A percentile compares a stretch with the other conserved stretches of the same genome.
Conservation (phyloP, 23 tunicate genomes). For the Trididemnum miniatum region DNA sequence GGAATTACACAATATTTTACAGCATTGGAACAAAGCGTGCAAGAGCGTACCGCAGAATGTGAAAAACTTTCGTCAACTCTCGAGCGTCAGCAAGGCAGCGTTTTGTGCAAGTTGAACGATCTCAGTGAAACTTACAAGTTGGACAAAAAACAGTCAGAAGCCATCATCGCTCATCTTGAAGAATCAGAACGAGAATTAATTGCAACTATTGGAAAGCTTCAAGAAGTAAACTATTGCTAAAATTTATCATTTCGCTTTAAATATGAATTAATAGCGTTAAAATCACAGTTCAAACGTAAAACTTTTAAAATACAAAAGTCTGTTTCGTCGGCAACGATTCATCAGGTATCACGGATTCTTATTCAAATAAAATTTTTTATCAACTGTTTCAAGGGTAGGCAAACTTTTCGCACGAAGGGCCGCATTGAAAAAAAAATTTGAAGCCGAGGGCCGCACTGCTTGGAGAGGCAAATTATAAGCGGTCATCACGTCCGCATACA, state of each 20-base stretch:
- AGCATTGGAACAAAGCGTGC: conserved; percentile 66
- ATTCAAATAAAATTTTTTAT: too few species aligned
- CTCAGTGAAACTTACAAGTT: conserved; percentile 49
- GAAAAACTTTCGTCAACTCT: conserved; percentile 63
- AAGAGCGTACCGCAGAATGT: conserved; percentile 67
- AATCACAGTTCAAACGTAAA: too few species aligned
- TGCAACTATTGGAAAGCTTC: conserved; percentile 20
- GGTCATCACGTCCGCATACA: too few species aligned
- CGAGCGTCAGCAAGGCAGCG: conserved; percentile 82
- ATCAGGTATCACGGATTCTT: too few species aligned
- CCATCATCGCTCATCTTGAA: conserved; percentile 45
- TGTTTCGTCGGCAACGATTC: too few species aligned
- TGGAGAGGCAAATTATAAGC: too few species aligned
- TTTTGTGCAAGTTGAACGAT: conserved; percentile 60
- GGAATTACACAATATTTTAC: background rate
- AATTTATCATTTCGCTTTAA: background rate
- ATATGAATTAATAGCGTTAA: too few species aligned
- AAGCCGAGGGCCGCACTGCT: too few species aligned
- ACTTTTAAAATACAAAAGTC: too few species aligned
- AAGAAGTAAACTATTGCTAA: background rate
- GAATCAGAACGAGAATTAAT: conserved; percentile 26
- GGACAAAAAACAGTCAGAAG: conserved; percentile 54
- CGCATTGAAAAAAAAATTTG: too few species aligned
- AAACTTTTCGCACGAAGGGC: too few species aligned
- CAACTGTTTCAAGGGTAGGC: too few species aligned